A percentile compares a stretch with the other conserved stretches of the same genome.
phyloP scores from a whole-genome alignment of 2,888 invertebrate species.

The Parochlus steinenii region DNA sequence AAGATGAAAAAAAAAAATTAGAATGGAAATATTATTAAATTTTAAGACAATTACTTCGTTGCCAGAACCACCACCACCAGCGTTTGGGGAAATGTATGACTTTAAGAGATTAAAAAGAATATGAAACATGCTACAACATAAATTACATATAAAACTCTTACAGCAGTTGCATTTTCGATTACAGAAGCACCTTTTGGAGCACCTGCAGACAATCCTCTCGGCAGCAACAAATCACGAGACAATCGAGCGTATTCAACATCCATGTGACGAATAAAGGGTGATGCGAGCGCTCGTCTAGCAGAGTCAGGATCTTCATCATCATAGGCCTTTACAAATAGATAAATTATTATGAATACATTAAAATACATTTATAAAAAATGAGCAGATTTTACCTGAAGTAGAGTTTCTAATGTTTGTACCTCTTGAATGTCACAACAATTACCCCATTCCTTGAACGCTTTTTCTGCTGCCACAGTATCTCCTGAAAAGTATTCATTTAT shows the following conservation, averaged over 20 bases:
- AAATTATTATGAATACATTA: too few relatives aligned
- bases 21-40: slow-evolving; percentile 1
- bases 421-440: slow-evolving; percentile 72
- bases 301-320: slow-evolving; percentile 75
- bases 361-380: too few relatives aligned
- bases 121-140: slow-evolving; percentile 34
- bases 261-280: slow-evolving; percentile 81
- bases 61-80: too few relatives aligned
- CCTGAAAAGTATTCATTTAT: too few relatives aligned
- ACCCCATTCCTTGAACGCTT: slow-evolving; percentile 83
- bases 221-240: slow-evolving; percentile 50
- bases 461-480: slow-evolving; percentile 82
- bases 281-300: slow-evolving; percentile 55
- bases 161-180: slow-evolving; percentile 54
- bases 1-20: too few relatives aligned
- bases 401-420: slow-evolving; percentile 58
- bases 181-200: slow-evolving; percentile 43
- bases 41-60: slow-evolving; percentile 1
- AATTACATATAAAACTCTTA: too few relatives aligned
- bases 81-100: slow-evolving; percentile 8
- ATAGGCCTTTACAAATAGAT: slow-evolving; percentile 39
- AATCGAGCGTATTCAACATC: slow-evolving; percentile 76
- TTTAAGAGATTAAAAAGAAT: slow-evolving; percentile 22
- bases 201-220: slow-evolving; percentile 37
- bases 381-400: slow-evolving; percentile 34